phyloP scores from a whole-genome alignment of 1,140 invertebrate genomes.

The Diabrotica undecimpunctata region DNA sequence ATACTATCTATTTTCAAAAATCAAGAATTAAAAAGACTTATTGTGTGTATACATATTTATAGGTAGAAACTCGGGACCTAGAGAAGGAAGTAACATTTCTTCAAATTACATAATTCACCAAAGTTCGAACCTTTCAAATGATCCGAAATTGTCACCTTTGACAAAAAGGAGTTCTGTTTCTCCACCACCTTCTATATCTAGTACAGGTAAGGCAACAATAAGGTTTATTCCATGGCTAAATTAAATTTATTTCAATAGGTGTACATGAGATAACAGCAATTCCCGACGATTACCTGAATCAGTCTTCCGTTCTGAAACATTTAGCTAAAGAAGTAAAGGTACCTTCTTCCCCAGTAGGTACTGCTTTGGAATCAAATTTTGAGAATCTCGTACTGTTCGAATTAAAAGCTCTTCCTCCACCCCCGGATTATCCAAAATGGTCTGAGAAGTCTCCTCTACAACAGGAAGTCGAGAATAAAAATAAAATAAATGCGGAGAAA shows the following conservation, averaged over 20 bases:
- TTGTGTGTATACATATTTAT: not conserved
- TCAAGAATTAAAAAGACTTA: too few species aligned
- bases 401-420: conserved; percentile 34
- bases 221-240: conserved; percentile 2
- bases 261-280: conserved; percentile 78
- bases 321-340: conserved; percentile 76
- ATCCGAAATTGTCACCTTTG: conserved; percentile 38
- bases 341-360: conserved; percentile 45
- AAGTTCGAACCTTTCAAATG: conserved; percentile 28
- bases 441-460: conserved; percentile 37
- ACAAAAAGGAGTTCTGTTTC: conserved; percentile 39
- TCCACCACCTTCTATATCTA: conserved; percentile 40
- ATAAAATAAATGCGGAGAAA: conserved; percentile 36
- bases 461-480: conserved; percentile 32
- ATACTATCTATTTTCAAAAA: too few species aligned
- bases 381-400: conserved; percentile 29
- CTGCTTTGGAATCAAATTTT: conserved; percentile 24
- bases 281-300: conserved; percentile 78
- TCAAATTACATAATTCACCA: conserved; percentile 35
- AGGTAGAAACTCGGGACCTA: conserved; percentile 41
- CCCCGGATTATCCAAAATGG: conserved; percentile 45
- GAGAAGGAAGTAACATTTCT: conserved; percentile 30
- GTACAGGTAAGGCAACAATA: conserved; percentile 21
- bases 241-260: conserved; percentile 29
- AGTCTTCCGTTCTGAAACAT: conserved; percentile 82